Evolutionary conservation across 1,140 invertebrate genomes (phyloP).

Genomic region (Neotoxoptera formosana): DNA sequence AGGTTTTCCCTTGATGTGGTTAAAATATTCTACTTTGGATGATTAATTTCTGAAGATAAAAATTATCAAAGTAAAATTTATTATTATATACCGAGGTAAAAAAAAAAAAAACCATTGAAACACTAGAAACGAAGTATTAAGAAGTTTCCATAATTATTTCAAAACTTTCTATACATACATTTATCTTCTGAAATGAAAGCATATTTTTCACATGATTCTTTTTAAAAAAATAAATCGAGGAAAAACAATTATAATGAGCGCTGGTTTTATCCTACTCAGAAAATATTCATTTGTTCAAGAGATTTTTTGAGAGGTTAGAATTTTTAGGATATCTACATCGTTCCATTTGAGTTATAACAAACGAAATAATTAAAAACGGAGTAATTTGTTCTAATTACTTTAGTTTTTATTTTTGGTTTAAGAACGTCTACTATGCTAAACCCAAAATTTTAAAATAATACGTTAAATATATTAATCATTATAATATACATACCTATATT

Average conservation of each 20-base stretch:
- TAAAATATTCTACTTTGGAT: conserved; percentile 25
- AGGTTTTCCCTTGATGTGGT: conserved; percentile 22
- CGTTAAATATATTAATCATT: background rate
- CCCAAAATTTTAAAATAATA: background rate
- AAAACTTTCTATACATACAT: background rate
- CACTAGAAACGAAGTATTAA: background rate
- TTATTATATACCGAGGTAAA: background rate
- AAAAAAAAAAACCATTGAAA: background rate
- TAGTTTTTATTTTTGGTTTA: background rate
- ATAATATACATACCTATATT: too few species aligned
- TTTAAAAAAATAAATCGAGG: background rate
- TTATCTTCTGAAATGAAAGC: background rate
- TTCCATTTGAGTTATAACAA: background rate
- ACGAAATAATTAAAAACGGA: background rate
- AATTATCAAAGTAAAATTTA: background rate
- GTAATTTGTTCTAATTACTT: background rate
- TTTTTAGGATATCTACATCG: background rate
- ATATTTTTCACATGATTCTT: background rate
- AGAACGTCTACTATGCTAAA: background rate
- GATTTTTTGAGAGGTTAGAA: background rate
- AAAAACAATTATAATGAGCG: background rate
- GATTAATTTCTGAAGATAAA: background rate
- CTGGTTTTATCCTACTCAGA: background rate
- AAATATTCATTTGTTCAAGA: background rate
- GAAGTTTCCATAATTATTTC: background rate